Conservation (phyloP, 2,888 invertebrate species). For the Drosophila mercatorum region DNA sequence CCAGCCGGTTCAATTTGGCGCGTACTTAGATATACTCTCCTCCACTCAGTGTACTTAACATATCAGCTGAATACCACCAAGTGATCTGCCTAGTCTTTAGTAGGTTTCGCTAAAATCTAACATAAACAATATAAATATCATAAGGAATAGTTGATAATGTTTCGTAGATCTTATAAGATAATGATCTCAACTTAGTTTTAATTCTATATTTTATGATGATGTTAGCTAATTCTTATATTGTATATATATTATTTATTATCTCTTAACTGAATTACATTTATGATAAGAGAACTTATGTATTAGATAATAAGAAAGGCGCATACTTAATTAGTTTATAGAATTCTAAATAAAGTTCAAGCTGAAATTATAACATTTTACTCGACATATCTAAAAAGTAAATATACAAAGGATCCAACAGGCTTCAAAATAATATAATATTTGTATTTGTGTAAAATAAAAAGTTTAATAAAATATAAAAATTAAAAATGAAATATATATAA, state of each 20-base stretch:
- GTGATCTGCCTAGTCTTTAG: conserved; percentile 36
- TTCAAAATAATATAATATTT: too few relatives aligned
- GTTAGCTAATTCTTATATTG: background rate
- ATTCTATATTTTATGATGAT: background rate
- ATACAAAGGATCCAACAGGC: too few relatives aligned
- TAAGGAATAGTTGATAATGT: background rate
- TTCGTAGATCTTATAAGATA: conserved; percentile 2
- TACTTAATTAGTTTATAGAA: background rate
- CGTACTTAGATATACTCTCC: conserved; percentile 38
- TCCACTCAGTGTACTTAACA: conserved; percentile 52
- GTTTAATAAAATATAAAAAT: too few relatives aligned
- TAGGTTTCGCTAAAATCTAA: background rate
- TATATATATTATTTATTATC: background rate
- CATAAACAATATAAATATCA: background rate
- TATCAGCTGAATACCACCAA: conserved; percentile 39
- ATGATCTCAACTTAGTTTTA: conserved; percentile 34
- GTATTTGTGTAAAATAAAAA: too few relatives aligned
- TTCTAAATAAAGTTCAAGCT: background rate
- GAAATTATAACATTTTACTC: background rate
- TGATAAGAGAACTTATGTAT: too few relatives aligned
- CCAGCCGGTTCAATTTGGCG: conserved; percentile 23
- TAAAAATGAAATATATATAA: too few relatives aligned
- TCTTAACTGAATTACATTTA: background rate
- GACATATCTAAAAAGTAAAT: background rate
- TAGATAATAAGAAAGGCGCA: too few relatives aligned